phyloP scores from a whole-genome alignment of 2,888 invertebrate species.

The Melolontha melolontha region DNA sequence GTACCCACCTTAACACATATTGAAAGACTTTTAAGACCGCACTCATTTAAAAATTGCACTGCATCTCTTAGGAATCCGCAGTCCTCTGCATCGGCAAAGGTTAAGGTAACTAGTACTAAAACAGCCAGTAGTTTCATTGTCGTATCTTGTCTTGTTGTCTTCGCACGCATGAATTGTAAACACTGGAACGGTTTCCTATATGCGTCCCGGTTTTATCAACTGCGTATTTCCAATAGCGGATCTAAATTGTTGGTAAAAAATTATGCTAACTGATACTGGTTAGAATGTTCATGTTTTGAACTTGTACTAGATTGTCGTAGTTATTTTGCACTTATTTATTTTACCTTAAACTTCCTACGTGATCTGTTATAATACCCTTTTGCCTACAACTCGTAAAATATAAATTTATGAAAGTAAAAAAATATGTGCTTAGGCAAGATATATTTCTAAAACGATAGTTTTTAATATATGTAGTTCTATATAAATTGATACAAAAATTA shows the following conservation, averaged over 20 bases:
- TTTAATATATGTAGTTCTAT: too few relatives aligned
- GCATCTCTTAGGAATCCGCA: constrained; percentile 74
- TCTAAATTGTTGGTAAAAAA: constrained; percentile 51
- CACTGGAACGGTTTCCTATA: constrained; percentile 52
- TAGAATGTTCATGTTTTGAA: constrained; percentile 41
- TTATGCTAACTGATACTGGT: constrained; percentile 53
- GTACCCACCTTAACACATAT: constrained; percentile 79
- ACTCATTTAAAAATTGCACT: constrained; percentile 77
- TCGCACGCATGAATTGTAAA: constrained; percentile 48
- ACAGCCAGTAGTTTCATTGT: constrained; percentile 42
- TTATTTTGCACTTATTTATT: constrained; percentile 2
- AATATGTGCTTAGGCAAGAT: too few relatives aligned
- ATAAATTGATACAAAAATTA: too few relatives aligned
- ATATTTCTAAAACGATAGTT: too few relatives aligned
- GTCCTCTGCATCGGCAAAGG: constrained; percentile 66
- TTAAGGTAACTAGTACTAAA: constrained; percentile 64
- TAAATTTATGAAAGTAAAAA: too few relatives aligned
- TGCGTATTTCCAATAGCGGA: constrained; percentile 53
- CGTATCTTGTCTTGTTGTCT: constrained; percentile 29
- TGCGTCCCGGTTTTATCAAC: constrained; percentile 59
- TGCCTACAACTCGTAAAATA: too few relatives aligned
- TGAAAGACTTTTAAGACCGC: constrained; percentile 75
- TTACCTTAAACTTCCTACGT: neutral
- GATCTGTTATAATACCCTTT: too few relatives aligned
- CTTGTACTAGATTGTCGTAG: constrained; percentile 47